A percentile compares a stretch with the other conserved stretches of the same genome.
phyloP scores from a whole-genome alignment of 1,140 invertebrate genomes.

The Apis dorsata region DNA sequence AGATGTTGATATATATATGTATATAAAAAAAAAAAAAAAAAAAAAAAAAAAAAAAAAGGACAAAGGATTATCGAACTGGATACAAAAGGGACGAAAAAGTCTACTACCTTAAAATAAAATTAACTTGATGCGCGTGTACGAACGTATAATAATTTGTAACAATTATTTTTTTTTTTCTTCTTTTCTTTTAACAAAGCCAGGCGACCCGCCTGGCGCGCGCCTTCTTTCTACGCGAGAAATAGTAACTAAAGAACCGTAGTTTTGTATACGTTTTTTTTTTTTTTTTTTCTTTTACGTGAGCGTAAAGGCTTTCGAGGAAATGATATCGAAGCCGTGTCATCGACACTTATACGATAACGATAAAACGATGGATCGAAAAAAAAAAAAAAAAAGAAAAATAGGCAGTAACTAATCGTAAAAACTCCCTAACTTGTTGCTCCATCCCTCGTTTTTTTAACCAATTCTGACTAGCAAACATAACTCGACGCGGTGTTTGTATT shows the following conservation, averaged over 20 bases:
- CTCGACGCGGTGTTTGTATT: slow-evolving; percentile 65
- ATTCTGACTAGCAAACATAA: slow-evolving; percentile 80
- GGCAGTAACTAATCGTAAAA: slow-evolving; percentile 64
- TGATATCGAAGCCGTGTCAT: slow-evolving; percentile 26
- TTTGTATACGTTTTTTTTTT: slow-evolving; percentile 45
- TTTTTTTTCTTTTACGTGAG: not conserved
- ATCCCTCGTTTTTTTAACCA: slow-evolving; percentile 70
- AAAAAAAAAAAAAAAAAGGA: not conserved
- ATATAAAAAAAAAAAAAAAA: slow-evolving; percentile 11
- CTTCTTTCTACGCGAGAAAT: slow-evolving; percentile 70
- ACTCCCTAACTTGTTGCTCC: slow-evolving; percentile 66
- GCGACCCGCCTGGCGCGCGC: slow-evolving; percentile 11
- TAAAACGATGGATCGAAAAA: slow-evolving; percentile 49
- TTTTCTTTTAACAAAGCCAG: slow-evolving; percentile 46
- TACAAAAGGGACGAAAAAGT: slow-evolving; percentile 40
- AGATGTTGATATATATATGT: not conserved
- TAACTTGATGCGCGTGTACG: slow-evolving; percentile 16
- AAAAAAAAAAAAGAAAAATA: slow-evolving; percentile 16
- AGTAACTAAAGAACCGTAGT: slow-evolving; percentile 80
- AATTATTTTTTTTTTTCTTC: not conserved
- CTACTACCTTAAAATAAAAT: not conserved
- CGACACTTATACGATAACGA: slow-evolving; percentile 42
- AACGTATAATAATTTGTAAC: slow-evolving; percentile 36
- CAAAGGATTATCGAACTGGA: slow-evolving; percentile 19
- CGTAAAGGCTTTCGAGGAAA: slow-evolving; percentile 12